Conservation (phyloP, 2,113 vertebrate species). For the Chauna torquata region DNA sequence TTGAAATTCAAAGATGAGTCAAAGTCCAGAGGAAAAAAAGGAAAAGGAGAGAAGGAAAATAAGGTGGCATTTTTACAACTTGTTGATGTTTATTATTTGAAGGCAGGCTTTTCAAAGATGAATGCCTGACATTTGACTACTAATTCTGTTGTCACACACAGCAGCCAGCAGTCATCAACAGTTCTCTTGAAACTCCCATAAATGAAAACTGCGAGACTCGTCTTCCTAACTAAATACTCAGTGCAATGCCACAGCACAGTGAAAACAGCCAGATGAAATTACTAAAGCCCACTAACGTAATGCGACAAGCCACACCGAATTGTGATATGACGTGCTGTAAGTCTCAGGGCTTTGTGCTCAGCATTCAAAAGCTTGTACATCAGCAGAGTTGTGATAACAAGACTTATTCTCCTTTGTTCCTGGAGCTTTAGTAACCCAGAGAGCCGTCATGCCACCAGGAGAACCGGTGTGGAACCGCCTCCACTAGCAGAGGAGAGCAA, state of each 20-base stretch:
- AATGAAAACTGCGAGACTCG: not conserved
- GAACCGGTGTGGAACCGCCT: not conserved
- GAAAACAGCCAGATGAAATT: not conserved
- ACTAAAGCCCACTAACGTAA: not conserved
- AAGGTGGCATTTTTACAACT: not conserved
- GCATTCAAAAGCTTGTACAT: not conserved
- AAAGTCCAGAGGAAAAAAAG: not conserved
- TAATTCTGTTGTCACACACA: not conserved
- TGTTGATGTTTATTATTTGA: not conserved
- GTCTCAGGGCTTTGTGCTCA: not conserved
- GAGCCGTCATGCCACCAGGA: not conserved
- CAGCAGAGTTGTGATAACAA: fast-evolving
- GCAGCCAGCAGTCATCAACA: not conserved
- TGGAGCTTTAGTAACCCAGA: not conserved
- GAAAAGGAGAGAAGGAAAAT: not conserved
- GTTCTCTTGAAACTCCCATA: not conserved
- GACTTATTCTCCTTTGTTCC: not conserved
- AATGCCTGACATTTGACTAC: not conserved
- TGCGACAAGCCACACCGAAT: fast-evolving
- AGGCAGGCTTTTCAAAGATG: not conserved
- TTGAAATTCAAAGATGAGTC: not conserved
- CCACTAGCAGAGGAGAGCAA: not conserved
- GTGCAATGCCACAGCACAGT: not conserved
- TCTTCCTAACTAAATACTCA: not conserved
- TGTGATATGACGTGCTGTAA: not conserved